phyloP scores from a whole-genome alignment of 2,113 vertebrate species.

The Hydropotes inermis region DNA sequence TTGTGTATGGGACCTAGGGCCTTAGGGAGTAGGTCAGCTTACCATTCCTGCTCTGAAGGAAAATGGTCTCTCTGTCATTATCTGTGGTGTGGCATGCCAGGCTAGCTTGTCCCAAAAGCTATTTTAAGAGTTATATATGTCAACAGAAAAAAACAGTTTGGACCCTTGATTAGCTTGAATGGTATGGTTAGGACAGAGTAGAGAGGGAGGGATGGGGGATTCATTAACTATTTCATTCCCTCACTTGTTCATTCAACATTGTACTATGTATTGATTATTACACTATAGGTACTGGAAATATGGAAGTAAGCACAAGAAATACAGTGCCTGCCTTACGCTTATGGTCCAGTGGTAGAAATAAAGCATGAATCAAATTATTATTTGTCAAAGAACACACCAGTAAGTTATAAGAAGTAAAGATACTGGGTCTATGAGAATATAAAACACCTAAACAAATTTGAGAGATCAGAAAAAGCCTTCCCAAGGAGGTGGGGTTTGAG shows the following conservation, averaged over 20 bases:
- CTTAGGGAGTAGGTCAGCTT: background rate
- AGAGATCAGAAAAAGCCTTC: background rate
- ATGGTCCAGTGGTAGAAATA: background rate
- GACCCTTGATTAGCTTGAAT: background rate
- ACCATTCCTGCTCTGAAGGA: background rate
- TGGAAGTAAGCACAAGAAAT: background rate
- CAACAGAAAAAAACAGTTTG: background rate
- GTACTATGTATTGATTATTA: background rate
- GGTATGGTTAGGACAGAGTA: background rate
- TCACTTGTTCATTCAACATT: background rate
- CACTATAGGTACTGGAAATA: background rate
- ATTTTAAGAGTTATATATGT: background rate
- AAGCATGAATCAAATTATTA: background rate
- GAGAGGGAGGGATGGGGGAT: background rate
- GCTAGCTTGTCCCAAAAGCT: background rate
- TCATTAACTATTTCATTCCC: background rate
- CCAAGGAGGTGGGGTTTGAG: background rate
- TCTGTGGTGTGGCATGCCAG: background rate
- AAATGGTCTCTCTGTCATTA: background rate
- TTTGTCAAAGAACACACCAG: background rate
- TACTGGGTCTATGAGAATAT: background rate
- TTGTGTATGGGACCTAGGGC: background rate
- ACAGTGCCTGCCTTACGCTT: background rate
- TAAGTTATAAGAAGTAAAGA: background rate
- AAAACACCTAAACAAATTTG: background rate